Base-by-base conservation (phyloP, 2,888 invertebrate genomes). In the Panzeria rudis region DNA sequence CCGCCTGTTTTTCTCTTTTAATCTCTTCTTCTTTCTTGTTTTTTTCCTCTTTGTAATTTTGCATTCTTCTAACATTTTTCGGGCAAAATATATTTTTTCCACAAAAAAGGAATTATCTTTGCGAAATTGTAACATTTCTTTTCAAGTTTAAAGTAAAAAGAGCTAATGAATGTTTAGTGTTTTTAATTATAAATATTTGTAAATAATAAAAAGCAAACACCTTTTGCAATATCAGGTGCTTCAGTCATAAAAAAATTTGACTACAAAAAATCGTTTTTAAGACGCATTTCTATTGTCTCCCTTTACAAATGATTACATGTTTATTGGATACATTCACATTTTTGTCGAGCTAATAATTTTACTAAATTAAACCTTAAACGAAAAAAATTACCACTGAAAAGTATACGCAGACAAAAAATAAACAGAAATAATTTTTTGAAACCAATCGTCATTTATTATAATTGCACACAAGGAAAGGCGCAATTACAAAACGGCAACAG, bases 221-320 rank as follows among this genome's bases (percentile, higher is more conserved):
- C 11, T 52, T 81, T 76, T 44, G 7, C 25, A 29, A 23, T 20
- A 56, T 59, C 47, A 71, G 82, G 62, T 83, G 76, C 82, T 72
- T 56, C 5, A 76, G 23, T 56, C 38, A 69, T 61, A 62, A 82
- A 75, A 41, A 76, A 71, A 76, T 71, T 83, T 71, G 56, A 54
- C 61, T 41, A 61, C 32, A 59, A 71, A 76, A 68, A 77, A 77
- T 62, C 54, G 72, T 77, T 41, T 72, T 62, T 79, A 82, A 82
- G 82, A 79, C 85, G 85, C 82, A 85, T 85, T 81, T 78, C 35
- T 79, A 59, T 73, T 62, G 66, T 81, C 73, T 69, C n/a, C 25
- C 52, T 72, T 44, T 44, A 47, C 8, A 38, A 69, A 56, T 68
- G 41, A 20, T 47, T 69, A n/a, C n/a, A 73, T n/a, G 32, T 32